Evolutionary conservation across 2,113 vertebrate genomes (phyloP).

Genomic region (Chlorodrepanis virens): DNA sequence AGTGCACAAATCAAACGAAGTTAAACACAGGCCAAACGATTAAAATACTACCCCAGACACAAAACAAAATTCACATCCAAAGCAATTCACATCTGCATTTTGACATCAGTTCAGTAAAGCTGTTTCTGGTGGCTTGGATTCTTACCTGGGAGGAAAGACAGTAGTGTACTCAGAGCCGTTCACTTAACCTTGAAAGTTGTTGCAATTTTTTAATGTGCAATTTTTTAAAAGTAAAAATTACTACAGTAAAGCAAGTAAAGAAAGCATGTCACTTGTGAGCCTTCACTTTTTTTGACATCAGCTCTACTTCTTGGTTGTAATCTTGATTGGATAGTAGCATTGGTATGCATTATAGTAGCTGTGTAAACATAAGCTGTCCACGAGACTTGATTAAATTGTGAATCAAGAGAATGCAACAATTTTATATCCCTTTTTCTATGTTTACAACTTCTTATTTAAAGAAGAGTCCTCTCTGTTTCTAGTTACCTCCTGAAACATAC

Average conservation of each 20-base stretch:
- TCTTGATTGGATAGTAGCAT: background rate
- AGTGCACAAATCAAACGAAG: background rate
- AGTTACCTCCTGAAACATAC: background rate
- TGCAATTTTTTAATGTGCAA: background rate
- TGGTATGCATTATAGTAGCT: background rate
- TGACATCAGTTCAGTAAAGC: background rate
- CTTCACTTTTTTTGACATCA: background rate
- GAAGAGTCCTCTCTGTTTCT: background rate
- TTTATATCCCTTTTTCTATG: background rate
- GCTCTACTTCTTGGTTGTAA: background rate
- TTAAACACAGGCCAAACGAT: background rate
- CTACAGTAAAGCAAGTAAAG: background rate
- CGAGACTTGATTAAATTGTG: background rate
- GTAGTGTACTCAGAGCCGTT: accelerated
- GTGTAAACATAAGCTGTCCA: background rate
- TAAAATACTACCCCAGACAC: background rate
- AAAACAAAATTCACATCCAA: background rate
- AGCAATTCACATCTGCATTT: background rate
- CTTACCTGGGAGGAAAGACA: background rate
- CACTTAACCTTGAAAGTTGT: background rate
- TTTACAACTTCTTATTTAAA: background rate
- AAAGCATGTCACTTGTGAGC: background rate
- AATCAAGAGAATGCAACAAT: background rate
- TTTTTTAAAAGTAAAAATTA: background rate
- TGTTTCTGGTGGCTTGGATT: background rate